Base-by-base conservation (phyloP, 2,113 vertebrate species). In the Corynorhinus townsendii region DNA sequence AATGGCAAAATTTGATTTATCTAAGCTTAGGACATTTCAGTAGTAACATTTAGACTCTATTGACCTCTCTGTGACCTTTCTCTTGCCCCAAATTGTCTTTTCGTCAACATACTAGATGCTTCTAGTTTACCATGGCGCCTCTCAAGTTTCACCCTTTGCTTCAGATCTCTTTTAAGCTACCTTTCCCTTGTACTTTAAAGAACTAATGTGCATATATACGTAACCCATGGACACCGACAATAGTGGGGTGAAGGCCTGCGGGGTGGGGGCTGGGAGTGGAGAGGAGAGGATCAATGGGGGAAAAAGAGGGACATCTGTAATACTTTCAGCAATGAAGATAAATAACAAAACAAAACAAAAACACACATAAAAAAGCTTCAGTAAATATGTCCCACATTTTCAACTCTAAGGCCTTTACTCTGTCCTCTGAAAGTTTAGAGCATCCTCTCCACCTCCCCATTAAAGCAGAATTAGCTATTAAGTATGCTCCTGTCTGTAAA, bases 171-270 rank as follows among this genome's bases (percentile, higher is more conserved):
- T 59, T 77, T 82, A 49, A 86, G 16, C 30, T 93, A 5, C 11
- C 33, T 75, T 88, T 84, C 68, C 26, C n/a, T 54, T 73, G 45
- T 77, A 22, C 43, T 91, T 91, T n/a, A 59, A 20, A 72, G 56
- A 62, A 62, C 10, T 30, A 64, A 64, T 15, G 28, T 64, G 62
- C 26, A 62, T 62, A 62, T 62, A 12, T 62, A 62, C 56, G 28
- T 28, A 62, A 62, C 11, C 59, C 24, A 62, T 62, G 59, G 10
- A 62, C 59, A 62, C 59, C 4, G 4, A 62, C 59, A 62, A 62
- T 62, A 62, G 59, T 62, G 59, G 24, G 59, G 59, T 28, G 26
- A 28, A 62, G 59, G 11, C 59, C 59, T 62, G 59, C 0, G 59
- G 59, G 56, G 59, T 28, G 11, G 59, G 59, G 24, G 26, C 26